Percentiles rank a stretch among this genome's conserved stretches.
These are phyloP conservation scores for Sicus ferrugineus DNA, from an alignment of 2,888 invertebrate genomes.

Conservation along the genomic window DNA sequence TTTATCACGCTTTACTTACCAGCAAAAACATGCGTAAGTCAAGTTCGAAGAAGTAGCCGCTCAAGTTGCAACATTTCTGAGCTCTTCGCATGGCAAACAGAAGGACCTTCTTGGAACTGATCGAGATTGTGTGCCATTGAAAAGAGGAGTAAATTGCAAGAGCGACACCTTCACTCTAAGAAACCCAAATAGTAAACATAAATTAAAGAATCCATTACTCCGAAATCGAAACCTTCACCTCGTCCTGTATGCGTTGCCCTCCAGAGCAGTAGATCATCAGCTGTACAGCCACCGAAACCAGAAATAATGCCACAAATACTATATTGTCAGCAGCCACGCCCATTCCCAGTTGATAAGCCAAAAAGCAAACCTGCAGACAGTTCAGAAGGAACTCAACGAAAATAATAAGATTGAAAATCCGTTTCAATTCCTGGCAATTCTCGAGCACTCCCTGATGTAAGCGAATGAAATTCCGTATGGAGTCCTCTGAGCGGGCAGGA, in stretches of 20 bases:
- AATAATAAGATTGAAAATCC: constrained; percentile 34
- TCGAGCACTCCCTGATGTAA: constrained; percentile 35
- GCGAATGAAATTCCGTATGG: constrained; percentile 26
- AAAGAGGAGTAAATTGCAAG: constrained; percentile 36
- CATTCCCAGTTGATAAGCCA: constrained; percentile 37
- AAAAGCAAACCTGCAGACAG: constrained; percentile 37
- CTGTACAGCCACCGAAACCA: constrained; percentile 36
- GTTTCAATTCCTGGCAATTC: constrained; percentile 33
- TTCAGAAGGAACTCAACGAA: constrained; percentile 39
- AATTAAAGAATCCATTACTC: not conserved
- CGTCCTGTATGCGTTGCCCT: constrained; percentile 40
- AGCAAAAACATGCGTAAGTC: constrained; percentile 18
- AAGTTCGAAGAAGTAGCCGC: constrained; percentile 11
- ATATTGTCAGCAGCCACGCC: constrained; percentile 26
- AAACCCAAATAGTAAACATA: no score
- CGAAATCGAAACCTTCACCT: constrained; percentile 22
- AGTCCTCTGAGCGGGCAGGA: constrained; percentile 6
- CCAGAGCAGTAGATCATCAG: constrained; percentile 41
- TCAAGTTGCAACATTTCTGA: constrained; percentile 14
- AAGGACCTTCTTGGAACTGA: constrained; percentile 32
- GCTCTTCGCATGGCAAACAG: constrained; percentile 37
- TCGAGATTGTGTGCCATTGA: constrained; percentile 38
- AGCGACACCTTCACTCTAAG: constrained; percentile 32
- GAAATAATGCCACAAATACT: constrained; percentile 31
- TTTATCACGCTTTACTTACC: not conserved